These are phyloP conservation scores for Eudasyphora cyanicolor DNA, from an alignment of 2,888 invertebrate species.

Conservation along the genomic window DNA sequence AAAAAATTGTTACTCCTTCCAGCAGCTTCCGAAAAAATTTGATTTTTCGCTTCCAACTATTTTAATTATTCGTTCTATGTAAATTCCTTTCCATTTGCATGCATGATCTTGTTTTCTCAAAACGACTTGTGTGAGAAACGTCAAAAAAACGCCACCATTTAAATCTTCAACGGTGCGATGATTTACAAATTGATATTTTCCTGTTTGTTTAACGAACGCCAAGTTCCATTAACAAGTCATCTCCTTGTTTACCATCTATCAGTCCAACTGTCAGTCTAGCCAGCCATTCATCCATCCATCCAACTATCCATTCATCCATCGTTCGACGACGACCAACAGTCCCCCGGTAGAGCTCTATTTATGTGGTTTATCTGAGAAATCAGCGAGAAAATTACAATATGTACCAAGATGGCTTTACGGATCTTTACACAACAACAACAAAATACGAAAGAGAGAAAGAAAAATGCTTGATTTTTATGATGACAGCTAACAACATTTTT, in stretches of 20 bases:
- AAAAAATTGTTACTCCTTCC: too few species aligned
- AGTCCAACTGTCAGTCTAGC: not conserved
- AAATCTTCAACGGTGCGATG: not conserved
- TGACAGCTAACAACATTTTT: conserved; percentile 60
- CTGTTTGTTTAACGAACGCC: conserved; percentile 5
- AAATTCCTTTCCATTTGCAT: too few species aligned
- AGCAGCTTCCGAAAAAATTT: too few species aligned
- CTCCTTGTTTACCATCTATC: not conserved
- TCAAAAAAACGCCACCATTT: conserved; percentile 39
- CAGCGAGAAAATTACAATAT: not conserved
- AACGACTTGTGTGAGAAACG: too few species aligned
- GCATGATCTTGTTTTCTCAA: too few species aligned
- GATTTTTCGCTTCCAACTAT: too few species aligned
- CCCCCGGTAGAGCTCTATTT: not conserved
- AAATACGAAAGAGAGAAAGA: not conserved
- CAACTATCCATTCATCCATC: not conserved
- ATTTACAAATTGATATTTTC: conserved; percentile 25
- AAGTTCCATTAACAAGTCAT: conserved; percentile 21
- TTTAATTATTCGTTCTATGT: too few species aligned
- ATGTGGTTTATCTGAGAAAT: not conserved
- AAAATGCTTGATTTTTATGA: conserved; percentile 58
- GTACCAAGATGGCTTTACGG: not conserved
- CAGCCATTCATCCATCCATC: not conserved
- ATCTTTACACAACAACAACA: too few species aligned
- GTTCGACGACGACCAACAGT: not conserved